Evolutionary conservation across 2,888 invertebrate species (phyloP), one percentile per base, ranked within the genome.

Genomic region (Leucoma salicis): DNA sequence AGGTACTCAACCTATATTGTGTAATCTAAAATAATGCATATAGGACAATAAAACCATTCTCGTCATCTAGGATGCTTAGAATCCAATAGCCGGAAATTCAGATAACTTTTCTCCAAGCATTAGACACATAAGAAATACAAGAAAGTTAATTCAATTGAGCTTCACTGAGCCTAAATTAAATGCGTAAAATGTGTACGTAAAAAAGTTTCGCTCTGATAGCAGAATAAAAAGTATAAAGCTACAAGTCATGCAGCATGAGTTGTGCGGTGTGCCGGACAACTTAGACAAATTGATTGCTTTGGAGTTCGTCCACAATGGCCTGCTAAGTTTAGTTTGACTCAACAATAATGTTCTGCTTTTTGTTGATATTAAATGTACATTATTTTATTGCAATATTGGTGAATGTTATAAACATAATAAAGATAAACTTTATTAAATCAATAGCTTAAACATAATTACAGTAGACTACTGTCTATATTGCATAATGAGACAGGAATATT

Each of bases 171-270:
- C 18, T 31, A 32, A 42, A 32, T 43, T 15, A 43, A 37, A 38
- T 34, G 38, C 31, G 33, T 21, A 27, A 37, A 39, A 38, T 8
- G 4, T 15, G 31, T 34, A 14, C 14, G 12, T n/a, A n/a, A 32
- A 35, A 41, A 42, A 34, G 24, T 36, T 40, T 12, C 31, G 14
- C 16, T 43, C 38, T 27, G 29, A 35, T 31, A 25, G 16, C 35
- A 3, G 25, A 25, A 31, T 35, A 28, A 40, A 40, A 41, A 32
- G 25, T 11, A 14, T 1, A 25, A 29, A 34, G 33, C 11, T 34
- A 28, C 34, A 40, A 45, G 33, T 45, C 24, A 35, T 37, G 33
- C 45, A 29, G 36, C 15, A 35, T 36, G 35, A 39, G 28, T 38
- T 32, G 33, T 44, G n/a, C 36, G 13, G 24, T 16, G 16, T 27